Percentiles rank a stretch among this genome's conserved stretches.
Conservation (phyloP, 2,888 invertebrate genomes). For the Leptinotarsa peninsularis region DNA sequence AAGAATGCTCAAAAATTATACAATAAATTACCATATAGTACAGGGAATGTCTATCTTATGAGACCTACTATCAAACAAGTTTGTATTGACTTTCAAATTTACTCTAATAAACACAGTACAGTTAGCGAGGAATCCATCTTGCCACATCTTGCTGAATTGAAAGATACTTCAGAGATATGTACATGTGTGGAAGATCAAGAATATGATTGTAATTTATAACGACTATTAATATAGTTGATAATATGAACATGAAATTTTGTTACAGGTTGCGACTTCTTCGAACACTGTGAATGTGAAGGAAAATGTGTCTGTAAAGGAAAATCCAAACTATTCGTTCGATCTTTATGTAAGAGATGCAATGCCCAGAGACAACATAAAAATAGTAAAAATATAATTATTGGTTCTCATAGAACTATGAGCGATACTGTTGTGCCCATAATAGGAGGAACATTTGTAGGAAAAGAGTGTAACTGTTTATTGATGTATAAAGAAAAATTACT, state of each 20-base stretch:
- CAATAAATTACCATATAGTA: constrained; percentile 36
- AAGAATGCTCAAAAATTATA: constrained; percentile 51
- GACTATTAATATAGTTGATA: not conserved
- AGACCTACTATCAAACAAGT: constrained; percentile 30
- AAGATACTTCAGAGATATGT: constrained; percentile 32
- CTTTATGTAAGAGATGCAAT: constrained; percentile 36
- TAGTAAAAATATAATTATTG: constrained; percentile 47
- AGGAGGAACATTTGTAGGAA: constrained; percentile 46
- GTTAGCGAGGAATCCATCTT: constrained; percentile 9
- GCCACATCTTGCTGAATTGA: constrained; percentile 33
- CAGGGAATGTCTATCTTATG: constrained; percentile 21
- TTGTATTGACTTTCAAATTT: constrained; percentile 28
- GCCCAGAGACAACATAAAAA: constrained; percentile 34
- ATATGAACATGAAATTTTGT: constrained; percentile 8
- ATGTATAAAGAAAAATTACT: constrained; percentile 44
- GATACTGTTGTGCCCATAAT: constrained; percentile 51
- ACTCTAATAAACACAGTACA: not conserved
- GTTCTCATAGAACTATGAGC: constrained; percentile 41
- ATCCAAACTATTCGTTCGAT: constrained; percentile 27
- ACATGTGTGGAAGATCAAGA: constrained; percentile 24
- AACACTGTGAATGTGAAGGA: constrained; percentile 36
- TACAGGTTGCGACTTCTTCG: constrained; percentile 31
- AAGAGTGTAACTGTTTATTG: constrained; percentile 53
- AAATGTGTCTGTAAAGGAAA: constrained; percentile 35
- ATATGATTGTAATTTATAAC: constrained; percentile 20